A percentile compares a stretch with the other conserved stretches of the same genome.
Conservation (phyloP, 1,140 invertebrate genomes). For the Eumeta japonica region DNA sequence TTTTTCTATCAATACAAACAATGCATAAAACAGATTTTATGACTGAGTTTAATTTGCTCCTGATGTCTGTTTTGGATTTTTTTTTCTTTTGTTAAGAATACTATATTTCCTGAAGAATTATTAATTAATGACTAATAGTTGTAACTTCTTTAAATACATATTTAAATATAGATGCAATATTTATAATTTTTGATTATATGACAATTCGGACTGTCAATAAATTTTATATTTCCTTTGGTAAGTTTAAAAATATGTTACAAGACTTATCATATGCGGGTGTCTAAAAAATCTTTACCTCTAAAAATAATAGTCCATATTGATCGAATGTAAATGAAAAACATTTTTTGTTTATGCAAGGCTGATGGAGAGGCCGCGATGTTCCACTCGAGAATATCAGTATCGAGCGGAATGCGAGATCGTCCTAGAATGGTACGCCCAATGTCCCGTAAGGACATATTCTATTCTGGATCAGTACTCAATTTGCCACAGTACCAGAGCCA, state of each 20-base stretch:
- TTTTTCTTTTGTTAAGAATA: too few species aligned
- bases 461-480: conserved; percentile 90
- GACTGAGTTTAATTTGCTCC: too few species aligned
- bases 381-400: conserved; percentile 48
- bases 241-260: background rate
- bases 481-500: conserved; percentile 90
- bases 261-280: background rate
- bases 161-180: too few species aligned
- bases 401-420: conserved; percentile 56
- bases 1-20: too few species aligned
- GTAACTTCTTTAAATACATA: too few species aligned
- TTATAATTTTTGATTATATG: background rate
- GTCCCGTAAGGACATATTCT: conserved; percentile 97
- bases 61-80: too few species aligned
- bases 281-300: background rate
- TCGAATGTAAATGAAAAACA: background rate
- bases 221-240: background rate
- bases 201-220: too few species aligned
- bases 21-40: too few species aligned
- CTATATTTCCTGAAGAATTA: too few species aligned
- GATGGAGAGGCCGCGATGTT: conserved; percentile 47
- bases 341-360: conserved; percentile 16
- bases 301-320: background rate
- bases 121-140: too few species aligned
- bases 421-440: conserved; percentile 83